Base-by-base conservation (phyloP, 2,113 vertebrate species). In the Athene cunicularia region DNA sequence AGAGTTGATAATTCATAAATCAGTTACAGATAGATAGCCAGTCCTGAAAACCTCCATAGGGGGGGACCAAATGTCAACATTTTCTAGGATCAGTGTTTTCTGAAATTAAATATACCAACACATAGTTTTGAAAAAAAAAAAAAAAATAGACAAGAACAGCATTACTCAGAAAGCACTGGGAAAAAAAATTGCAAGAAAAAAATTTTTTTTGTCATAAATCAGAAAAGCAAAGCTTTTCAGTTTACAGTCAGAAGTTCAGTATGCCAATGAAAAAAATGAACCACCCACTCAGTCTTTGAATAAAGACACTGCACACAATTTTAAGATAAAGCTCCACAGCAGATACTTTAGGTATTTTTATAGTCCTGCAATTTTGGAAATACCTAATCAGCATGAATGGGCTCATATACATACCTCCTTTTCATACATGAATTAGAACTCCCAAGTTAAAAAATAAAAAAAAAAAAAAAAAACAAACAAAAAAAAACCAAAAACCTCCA, bases 371-470 rank as follows among this genome's bases (percentile, higher is more conserved):
- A 53, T 72, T 93, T 45, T 63, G 15, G 32, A 93, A 86, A 60
- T 70, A 47, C 24, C 17, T 62, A 26, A 43, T 20, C 45, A 58
- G 5, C 2, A 39, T 49, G 5, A 71, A 62, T 24, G 6, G 8
- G 14, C 4, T 74, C 3, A 50, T 43, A 37, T 3, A 60, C 1
- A 5, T 28, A 39, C 7, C 71, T 59, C 45, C 3, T 68, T 70
- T 60, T 45, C 45, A 56, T 9, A 37, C 0, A 4, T 17, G 8
- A 84, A 50, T 30, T 3, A 0, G 6, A 33, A 70, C 12, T 47
- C 26, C 12, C 28, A 86, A 47, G 13, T n/a, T 14, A 18, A 66
- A 55, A 68, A 68, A 47, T 43, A 16, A n/a, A 27, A 6, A 4
- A 6, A 77, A 41, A 39, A 8, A 39, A 39, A 39, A 10, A 39